Base-by-base conservation (phyloP, 53 echinoderm and acorn worm species). In the Arbacia lixula region DNA sequence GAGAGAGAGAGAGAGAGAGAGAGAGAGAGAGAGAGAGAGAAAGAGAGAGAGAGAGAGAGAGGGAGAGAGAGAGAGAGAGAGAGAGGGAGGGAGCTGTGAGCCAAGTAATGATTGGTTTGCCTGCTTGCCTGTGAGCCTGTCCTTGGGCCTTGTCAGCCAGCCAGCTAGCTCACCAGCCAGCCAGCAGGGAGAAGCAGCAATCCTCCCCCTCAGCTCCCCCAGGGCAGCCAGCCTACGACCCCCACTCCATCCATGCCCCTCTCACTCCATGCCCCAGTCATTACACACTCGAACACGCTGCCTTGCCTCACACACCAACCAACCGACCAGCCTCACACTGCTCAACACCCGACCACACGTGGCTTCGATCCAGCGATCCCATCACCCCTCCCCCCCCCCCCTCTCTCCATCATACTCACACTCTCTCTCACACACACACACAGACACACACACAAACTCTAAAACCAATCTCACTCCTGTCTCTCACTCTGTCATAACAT, bases 401-500 rank as follows among this genome's bases (percentile, higher is more conserved):
- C 38, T 21, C 69, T n/a, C 69, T 2, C 52, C 52, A 28, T 52
- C 52, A 12, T 52, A 27, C 72, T 71, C 72, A 43, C 49, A 22
- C 72, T 30, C 49, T 38, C 68, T 39, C 33, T n/a, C 74, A 17
- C 21, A n/a, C 34, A 30, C 74, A 16, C 54, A 20, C 55, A 20
- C 75, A 32, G 4, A 5, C 57, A 56, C 57, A 56, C 21, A 14
- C 57, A 16, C 57, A 16, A 5, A 5, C 12, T 16, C 57, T 56
- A 5, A 14, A 12, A 16, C 57, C n/a, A 12, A 16, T 20, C n/a
- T 20, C 21, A 5, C 57, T 20, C 57, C 54, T 75, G 60, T 60
- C 79, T 60, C 79, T 60, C 79, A 60, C 75, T 58, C 79, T 78
- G 24, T 36, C 79, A 75, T 37, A 60, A 60, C 79, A 78, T 60